Conservation (phyloP, 2,797 vertebrate species). For the Huso huso region DNA sequence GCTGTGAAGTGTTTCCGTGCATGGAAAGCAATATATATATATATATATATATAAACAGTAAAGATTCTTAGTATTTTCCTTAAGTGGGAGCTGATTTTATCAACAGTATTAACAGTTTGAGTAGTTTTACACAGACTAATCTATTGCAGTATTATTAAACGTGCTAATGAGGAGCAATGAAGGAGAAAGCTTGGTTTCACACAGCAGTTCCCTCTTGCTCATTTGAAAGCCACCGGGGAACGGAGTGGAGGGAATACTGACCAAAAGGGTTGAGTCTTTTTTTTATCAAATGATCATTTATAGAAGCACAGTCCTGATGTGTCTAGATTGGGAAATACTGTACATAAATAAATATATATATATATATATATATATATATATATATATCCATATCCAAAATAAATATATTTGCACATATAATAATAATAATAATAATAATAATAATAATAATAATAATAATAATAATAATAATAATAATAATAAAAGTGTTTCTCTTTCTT, state of each 20-base stretch:
- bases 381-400: no score
- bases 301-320: neutral
- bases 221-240: neutral
- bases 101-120: neutral
- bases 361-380: neutral
- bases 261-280: neutral
- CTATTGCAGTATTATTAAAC: constrained; percentile 2
- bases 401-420: no score
- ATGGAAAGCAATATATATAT: no score
- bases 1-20: no score
- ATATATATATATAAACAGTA: no score
- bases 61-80: no score
- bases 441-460: no score
- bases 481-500: no score
- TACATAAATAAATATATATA: neutral
- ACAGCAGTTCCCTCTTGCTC: neutral
- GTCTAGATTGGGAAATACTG: neutral
- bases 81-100: no score
- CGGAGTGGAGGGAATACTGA: neutral
- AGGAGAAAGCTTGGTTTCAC: neutral
- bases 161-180: neutral
- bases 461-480: no score
- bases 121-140: constrained; percentile 4
- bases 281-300: constrained; percentile 15
- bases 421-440: no score